Base-by-base conservation (phyloP, 1,140 invertebrate species). In the Papilio polyxenes region DNA sequence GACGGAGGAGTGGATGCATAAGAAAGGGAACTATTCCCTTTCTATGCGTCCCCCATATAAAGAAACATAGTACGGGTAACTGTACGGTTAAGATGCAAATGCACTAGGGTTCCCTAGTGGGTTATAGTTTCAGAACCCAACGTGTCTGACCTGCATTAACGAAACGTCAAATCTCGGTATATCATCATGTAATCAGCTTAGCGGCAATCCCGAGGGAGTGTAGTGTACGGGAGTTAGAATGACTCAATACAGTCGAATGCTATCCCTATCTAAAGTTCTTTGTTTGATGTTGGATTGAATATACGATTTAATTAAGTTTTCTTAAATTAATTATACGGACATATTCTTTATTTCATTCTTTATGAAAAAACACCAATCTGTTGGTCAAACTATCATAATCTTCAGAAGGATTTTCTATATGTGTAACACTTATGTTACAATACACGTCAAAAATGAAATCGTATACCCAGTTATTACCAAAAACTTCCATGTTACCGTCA, bases 111-210 rank as follows among this genome's bases (percentile, higher is more conserved):
- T 44, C 40, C 7, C 40, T 7, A 44, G 40, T 44, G 40, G 40
- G 4, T 44, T 44, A 44, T 44, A 44, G 23, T 31, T 44, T 6
- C 40, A 44, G 15, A 53, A 53, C 51, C 51, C 15, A 53, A 17
- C 51, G 15, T 53, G 15, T 53, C 13, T 53, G 51, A 6, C 4
- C 13, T 53, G 51, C 51, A 53, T 53, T 17, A 23, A 10, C 62
- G 13, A 44, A 44, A 6, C 62, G 9, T 62, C 59, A 62, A 20
- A 62, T 62, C 59, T 20, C 23, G 62, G 62, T 20, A 31, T 65
- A 20, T 65, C 62, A 65, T 65, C 23, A 65, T 31, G 62, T 65
- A 65, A 65, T 65, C 62, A 65, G 62, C 62, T 65, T 65, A 65
- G 9, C 62, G 5, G 53, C 53, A 8, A 62, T 65, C 62, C 62